These are phyloP conservation scores for Brachyopa scutellaris DNA, from an alignment of 2,888 invertebrate species.

Conservation along the genomic window DNA sequence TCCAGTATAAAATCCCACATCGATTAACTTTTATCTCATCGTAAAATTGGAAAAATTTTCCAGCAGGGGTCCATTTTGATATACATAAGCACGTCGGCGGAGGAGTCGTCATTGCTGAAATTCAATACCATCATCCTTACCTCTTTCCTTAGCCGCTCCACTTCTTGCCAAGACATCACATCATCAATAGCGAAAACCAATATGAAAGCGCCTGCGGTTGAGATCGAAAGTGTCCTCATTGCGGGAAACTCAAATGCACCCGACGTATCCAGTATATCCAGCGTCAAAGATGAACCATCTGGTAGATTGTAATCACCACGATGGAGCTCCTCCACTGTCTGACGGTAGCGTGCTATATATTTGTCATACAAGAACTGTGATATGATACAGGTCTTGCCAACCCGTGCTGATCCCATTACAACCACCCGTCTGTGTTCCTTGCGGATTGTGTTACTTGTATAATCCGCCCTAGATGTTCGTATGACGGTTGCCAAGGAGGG, in stretches of 20 bases:
- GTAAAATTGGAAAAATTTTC: too few species aligned
- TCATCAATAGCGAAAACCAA: slow-evolving; percentile 87
- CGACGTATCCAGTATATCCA: slow-evolving; percentile 89
- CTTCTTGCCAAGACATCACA: slow-evolving; percentile 84
- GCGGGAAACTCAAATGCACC: slow-evolving; percentile 88
- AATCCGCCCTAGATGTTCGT: slow-evolving; percentile 69
- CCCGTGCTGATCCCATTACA: slow-evolving; percentile 82
- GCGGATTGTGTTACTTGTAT: slow-evolving; percentile 71
- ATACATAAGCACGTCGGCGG: too few species aligned
- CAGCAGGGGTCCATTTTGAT: too few species aligned
- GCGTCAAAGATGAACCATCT: slow-evolving; percentile 83
- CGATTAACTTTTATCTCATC: too few species aligned
- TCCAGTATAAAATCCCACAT: too few species aligned
- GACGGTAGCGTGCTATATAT: slow-evolving; percentile 84
- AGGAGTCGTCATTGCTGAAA: too few species aligned
- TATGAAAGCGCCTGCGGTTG: slow-evolving; percentile 89
- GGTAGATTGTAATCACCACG: slow-evolving; percentile 81
- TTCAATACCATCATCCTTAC: too few species aligned
- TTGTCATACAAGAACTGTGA: slow-evolving; percentile 84
- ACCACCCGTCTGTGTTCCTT: slow-evolving; percentile 80
- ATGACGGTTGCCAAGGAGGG: slow-evolving; percentile 76
- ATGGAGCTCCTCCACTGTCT: slow-evolving; percentile 86
- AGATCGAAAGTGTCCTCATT: slow-evolving; percentile 88
- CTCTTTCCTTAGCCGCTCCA: slow-evolving; percentile 83
- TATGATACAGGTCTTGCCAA: slow-evolving; percentile 85